Percentiles rank a stretch among this genome's conserved stretches.
These are phyloP conservation scores for Dicaeum eximium DNA, from an alignment of 2,113 vertebrate species.

Conservation along the genomic window DNA sequence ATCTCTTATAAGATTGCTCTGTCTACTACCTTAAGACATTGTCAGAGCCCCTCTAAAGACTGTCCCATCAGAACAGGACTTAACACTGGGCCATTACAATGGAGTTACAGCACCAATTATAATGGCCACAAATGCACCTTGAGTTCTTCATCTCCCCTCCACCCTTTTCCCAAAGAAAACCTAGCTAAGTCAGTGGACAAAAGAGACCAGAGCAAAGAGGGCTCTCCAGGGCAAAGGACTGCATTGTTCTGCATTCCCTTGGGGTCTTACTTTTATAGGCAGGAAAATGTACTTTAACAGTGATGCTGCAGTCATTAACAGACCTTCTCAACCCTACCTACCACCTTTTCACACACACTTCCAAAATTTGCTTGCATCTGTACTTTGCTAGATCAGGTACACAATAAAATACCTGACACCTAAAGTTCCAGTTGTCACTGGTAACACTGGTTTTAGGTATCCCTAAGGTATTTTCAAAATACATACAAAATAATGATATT, in stretches of 20 bases:
- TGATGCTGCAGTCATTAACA: not conserved
- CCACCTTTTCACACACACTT: not conserved
- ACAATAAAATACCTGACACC: not conserved
- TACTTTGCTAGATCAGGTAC: not conserved
- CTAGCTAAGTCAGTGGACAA: not conserved
- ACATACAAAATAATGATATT: not conserved
- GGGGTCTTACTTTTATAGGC: not conserved
- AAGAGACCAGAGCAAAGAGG: not conserved
- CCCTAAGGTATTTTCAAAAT: not conserved
- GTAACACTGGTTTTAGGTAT: not conserved
- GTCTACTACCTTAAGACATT: not conserved
- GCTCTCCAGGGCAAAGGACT: not conserved
- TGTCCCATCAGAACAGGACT: not conserved
- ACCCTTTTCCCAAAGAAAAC: not conserved
- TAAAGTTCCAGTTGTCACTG: not conserved
- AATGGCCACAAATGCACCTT: not conserved
- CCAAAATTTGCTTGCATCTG: not conserved
- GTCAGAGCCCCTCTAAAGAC: not conserved
- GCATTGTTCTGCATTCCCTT: not conserved
- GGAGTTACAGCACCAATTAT: not conserved
- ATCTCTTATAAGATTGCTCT: not conserved
- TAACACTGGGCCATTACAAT: not conserved
- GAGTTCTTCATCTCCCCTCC: not conserved
- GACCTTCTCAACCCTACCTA: not conserved
- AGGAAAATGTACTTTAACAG: not conserved